Percentiles rank a stretch among this genome's conserved stretches.
Evolutionary conservation across 2,113 vertebrate genomes (phyloP).

Genomic region (Rattus rattus): DNA sequence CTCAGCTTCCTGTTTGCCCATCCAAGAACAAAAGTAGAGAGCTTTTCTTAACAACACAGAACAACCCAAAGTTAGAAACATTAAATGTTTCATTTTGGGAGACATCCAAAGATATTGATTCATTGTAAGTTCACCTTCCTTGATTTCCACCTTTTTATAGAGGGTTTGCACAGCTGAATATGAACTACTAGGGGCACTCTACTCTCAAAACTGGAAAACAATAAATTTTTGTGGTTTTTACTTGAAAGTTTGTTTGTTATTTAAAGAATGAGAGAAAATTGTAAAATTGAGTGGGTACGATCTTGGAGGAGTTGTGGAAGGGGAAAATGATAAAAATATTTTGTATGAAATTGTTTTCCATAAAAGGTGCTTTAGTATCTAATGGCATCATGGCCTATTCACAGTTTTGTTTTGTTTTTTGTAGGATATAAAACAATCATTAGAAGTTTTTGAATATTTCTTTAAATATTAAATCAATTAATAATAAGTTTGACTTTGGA

Average conservation of each 20-base stretch:
- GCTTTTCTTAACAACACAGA: background rate
- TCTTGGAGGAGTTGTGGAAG: background rate
- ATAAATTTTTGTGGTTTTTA: background rate
- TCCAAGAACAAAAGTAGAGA: background rate
- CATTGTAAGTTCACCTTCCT: background rate
- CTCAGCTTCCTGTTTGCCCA: constrained; percentile 3
- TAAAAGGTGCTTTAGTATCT: background rate
- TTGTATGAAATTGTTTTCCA: background rate
- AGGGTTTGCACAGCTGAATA: background rate
- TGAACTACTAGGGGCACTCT: background rate
- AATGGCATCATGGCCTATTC: background rate
- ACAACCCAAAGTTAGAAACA: background rate
- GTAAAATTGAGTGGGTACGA: background rate
- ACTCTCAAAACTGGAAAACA: background rate
- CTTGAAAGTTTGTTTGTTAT: background rate
- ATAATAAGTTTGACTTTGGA: background rate
- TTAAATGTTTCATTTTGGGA: background rate
- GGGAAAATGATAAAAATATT: background rate
- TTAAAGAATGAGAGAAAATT: background rate
- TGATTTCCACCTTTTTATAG: background rate
- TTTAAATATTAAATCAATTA: background rate
- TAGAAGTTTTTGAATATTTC: background rate
- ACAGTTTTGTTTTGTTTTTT: background rate
- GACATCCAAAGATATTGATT: background rate
- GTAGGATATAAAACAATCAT: background rate